Evolutionary conservation across 2,113 vertebrate species (phyloP).

Genomic region (Hiodon tergisus): DNA sequence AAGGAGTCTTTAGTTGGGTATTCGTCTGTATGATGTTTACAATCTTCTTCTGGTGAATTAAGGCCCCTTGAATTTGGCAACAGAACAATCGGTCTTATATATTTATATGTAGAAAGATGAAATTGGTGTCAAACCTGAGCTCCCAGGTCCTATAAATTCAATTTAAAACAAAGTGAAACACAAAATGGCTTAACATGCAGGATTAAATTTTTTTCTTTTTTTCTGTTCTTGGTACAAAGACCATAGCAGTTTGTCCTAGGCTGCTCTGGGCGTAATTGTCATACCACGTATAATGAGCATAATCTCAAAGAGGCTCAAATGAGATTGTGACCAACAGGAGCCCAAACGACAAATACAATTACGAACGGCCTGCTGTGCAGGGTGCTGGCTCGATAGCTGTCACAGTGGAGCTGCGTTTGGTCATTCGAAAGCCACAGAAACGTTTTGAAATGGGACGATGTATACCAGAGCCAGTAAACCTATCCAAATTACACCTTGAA

Average conservation of each 20-base stretch:
- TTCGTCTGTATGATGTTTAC: conserved; percentile 53
- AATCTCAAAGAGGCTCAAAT: no score
- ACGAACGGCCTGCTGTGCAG: no score
- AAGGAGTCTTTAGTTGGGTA: conserved; percentile 53
- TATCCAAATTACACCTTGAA: no score
- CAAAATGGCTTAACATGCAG: conserved; percentile 57
- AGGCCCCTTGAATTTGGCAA: conserved; percentile 76
- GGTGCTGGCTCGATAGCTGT: no score
- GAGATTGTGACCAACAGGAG: no score
- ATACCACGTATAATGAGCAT: no score
- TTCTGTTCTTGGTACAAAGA: conserved; percentile 32
- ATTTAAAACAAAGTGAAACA: conserved; percentile 38
- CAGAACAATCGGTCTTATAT: conserved; percentile 66
- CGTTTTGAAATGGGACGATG: no score
- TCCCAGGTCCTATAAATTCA: conserved; percentile 62
- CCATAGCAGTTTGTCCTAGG: conserved; percentile 30
- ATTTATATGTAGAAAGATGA: conserved; percentile 49
- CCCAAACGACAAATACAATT: no score
- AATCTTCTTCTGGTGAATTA: conserved; percentile 72
- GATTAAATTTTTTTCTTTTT: conserved; percentile 26
- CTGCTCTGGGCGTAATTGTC: neutral
- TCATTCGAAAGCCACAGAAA: no score
- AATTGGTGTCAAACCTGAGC: conserved; percentile 51
- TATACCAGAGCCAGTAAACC: no score
- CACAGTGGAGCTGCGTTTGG: no score